phyloP scores from a whole-genome alignment of 2,888 invertebrate species.

The Drosophila ezoana region DNA sequence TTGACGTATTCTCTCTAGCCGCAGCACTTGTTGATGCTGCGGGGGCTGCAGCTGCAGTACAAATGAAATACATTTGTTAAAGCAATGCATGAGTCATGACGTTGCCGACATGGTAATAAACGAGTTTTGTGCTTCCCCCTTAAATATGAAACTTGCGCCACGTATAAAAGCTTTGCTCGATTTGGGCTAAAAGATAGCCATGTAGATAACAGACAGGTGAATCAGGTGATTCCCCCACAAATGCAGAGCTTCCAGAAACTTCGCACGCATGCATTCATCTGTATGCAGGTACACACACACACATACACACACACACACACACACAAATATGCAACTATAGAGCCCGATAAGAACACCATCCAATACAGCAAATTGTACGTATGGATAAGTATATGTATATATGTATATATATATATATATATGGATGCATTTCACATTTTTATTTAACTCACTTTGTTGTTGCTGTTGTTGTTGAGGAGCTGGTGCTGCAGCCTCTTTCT shows the following conservation, averaged over 20 bases:
- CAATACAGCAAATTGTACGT: not conserved
- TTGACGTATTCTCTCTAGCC: not conserved
- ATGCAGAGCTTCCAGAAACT: conserved; percentile 1
- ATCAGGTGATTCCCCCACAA: conserved; percentile 4
- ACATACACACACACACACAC: not conserved
- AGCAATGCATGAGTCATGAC: conserved; percentile 2
- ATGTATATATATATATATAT: not conserved
- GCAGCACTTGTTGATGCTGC: conserved; percentile 21
- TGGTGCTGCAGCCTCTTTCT: conserved; percentile 13
- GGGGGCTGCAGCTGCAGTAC: conserved; percentile 10
- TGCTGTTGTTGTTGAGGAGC: conserved; percentile 25
- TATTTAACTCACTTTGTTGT: conserved; percentile 41
- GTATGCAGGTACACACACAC: no score
- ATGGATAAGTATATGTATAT: not conserved
- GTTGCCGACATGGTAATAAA: not conserved
- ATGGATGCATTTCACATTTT: conserved; percentile 16
- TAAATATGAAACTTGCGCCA: not conserved
- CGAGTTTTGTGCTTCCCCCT: conserved; percentile 5
- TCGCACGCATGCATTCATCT: not conserved
- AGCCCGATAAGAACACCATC: not conserved
- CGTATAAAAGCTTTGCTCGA: not conserved
- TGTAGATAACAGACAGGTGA: not conserved
- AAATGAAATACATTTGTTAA: not conserved
- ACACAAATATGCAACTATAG: not conserved
- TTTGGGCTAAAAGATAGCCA: not conserved